phyloP scores from a whole-genome alignment of 2,888 invertebrate species.

The Leptothorax acervorum region DNA sequence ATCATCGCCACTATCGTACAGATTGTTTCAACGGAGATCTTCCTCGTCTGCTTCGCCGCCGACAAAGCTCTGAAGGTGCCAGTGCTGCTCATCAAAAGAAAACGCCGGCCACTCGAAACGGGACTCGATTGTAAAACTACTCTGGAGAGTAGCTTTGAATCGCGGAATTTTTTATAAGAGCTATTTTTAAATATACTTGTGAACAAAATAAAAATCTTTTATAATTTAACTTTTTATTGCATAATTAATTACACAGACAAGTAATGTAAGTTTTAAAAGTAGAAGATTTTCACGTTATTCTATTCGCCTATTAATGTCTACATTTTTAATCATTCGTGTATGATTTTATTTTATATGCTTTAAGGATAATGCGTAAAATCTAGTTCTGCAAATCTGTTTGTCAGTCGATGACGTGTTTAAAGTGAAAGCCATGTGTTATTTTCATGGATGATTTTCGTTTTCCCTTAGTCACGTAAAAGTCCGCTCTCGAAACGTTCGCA shows the following conservation, averaged over 20 bases:
- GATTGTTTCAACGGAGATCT: constrained; percentile 62
- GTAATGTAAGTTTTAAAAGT: not conserved
- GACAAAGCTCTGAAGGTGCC: constrained; percentile 46
- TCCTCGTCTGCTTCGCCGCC: constrained; percentile 45
- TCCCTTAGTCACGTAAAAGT: constrained; percentile 63
- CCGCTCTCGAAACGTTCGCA: constrained; percentile 76
- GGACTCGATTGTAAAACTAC: constrained; percentile 1
- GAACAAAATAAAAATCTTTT: not conserved
- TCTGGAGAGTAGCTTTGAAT: not conserved
- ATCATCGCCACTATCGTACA: constrained; percentile 58
- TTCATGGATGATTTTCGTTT: constrained; percentile 43
- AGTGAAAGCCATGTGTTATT: constrained; percentile 11
- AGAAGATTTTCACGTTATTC: not conserved
- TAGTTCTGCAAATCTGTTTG: not conserved
- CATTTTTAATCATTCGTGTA: not conserved
- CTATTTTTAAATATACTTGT: not conserved
- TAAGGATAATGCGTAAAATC: not conserved
- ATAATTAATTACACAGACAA: not conserved
- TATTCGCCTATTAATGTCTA: not conserved
- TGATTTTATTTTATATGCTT: not conserved
- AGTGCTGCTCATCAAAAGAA: constrained; percentile 52
- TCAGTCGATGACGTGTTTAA: not conserved
- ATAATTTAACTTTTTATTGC: constrained; percentile 7
- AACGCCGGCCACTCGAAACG: constrained; percentile 29
- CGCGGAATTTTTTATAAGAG: not conserved